Evolutionary conservation across 2,797 vertebrate genomes (phyloP).

Genomic region (Arctocebus calabarensis): DNA sequence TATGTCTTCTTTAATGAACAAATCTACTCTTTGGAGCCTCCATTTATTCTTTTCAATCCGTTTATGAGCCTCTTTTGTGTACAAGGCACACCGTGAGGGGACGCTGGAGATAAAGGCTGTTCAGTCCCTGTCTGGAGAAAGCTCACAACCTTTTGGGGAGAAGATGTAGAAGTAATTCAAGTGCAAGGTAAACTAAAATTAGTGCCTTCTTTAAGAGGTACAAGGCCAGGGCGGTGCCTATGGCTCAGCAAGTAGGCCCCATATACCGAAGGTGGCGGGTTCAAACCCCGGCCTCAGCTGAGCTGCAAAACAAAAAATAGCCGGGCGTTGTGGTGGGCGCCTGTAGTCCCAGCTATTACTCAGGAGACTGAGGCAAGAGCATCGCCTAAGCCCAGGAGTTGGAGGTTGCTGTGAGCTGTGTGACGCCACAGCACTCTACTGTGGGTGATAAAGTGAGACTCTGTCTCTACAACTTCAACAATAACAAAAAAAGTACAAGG

Average conservation of each 20-base stretch:
- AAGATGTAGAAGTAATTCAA: conserved; percentile 7
- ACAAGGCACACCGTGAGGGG: background rate
- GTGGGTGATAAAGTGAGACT: too few relatives aligned
- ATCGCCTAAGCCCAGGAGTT: too few relatives aligned
- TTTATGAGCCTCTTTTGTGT: background rate
- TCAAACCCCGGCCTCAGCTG: too few relatives aligned
- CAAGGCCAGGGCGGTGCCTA: background rate
- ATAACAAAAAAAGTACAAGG: background rate
- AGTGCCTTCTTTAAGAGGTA: background rate
- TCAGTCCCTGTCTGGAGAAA: background rate
- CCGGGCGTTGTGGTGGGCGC: too few relatives aligned
- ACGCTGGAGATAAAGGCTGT: background rate
- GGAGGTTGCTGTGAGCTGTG: too few relatives aligned
- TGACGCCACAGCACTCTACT: too few relatives aligned
- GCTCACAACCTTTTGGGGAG: background rate
- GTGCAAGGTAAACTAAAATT: background rate
- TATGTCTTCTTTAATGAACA: background rate
- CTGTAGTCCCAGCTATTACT: too few relatives aligned
- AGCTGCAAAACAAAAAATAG: too few relatives aligned
- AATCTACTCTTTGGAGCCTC: background rate
- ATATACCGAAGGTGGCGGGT: too few relatives aligned
- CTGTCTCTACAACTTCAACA: too few relatives aligned
- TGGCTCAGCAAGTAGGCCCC: too few relatives aligned
- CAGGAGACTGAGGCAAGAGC: too few relatives aligned
- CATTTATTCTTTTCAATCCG: background rate